Conservation (phyloP, 2,888 invertebrate genomes). For the Globia sparganii region DNA sequence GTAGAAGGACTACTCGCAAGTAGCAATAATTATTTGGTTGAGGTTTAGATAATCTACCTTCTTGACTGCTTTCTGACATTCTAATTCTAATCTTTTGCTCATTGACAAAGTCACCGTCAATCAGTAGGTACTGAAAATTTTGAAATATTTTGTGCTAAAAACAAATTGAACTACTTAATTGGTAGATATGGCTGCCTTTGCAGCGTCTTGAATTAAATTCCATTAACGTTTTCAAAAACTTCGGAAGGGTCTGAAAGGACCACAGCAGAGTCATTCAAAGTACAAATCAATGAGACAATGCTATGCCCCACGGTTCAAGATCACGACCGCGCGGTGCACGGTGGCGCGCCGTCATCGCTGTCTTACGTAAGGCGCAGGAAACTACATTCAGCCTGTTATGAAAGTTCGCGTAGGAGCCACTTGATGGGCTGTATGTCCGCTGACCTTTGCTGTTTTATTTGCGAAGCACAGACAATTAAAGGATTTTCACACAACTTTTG, state of each 20-base stretch:
- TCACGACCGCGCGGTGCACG: conserved; percentile 72
- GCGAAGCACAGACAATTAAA: conserved; percentile 2
- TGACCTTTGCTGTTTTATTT: conserved; percentile 48
- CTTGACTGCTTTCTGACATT: background rate
- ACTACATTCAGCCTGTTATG: conserved; percentile 55
- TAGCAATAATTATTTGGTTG: background rate
- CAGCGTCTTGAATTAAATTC: conserved; percentile 1
- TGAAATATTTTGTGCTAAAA: background rate
- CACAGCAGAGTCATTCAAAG: conserved; percentile 56
- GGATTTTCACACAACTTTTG: background rate
- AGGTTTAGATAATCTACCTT: background rate
- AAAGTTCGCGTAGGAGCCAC: conserved; percentile 51
- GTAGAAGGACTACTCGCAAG: background rate
- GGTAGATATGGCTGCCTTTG: too few relatives aligned
- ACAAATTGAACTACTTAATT: background rate
- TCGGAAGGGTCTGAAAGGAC: conserved; percentile 12
- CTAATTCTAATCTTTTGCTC: background rate
- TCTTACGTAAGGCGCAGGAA: conserved; percentile 69
- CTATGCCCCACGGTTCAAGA: conserved; percentile 75
- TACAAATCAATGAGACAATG: conserved; percentile 70
- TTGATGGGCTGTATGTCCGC: conserved; percentile 41
- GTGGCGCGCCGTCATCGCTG: conserved; percentile 62
- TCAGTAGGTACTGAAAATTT: too few relatives aligned
- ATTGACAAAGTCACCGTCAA: background rate
- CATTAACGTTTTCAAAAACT: conserved; percentile 15